Conservation (phyloP, 2,113 vertebrate genomes). For the Aramus guarauna region DNA sequence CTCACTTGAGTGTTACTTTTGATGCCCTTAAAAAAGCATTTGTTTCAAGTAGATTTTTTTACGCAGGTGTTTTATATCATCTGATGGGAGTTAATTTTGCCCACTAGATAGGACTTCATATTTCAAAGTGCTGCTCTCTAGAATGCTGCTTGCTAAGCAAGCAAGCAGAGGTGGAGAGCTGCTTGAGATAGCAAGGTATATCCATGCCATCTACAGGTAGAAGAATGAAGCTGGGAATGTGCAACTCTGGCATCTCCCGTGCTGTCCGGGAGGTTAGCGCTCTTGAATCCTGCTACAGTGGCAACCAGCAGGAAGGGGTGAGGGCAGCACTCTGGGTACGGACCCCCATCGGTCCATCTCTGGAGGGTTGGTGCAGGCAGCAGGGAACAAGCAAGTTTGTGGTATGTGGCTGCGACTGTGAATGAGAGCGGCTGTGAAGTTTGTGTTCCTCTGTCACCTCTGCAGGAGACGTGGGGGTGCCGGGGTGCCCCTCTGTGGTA, state of each 20-base stretch:
- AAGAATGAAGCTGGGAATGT: neutral
- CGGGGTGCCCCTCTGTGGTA: fast-evolving
- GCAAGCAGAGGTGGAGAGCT: neutral
- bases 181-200: conserved; percentile 1
- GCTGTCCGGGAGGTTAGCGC: neutral
- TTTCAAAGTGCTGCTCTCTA: neutral
- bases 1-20: neutral
- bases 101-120: neutral
- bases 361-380: neutral
- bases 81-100: neutral
- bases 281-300: fast-evolving
- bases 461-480: fast-evolving
- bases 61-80: neutral
- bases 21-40: neutral
- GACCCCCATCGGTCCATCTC: neutral
- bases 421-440: neutral
- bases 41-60: neutral
- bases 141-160: neutral
- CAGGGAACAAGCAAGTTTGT: neutral
- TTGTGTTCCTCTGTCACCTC: neutral
- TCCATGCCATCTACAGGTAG: conserved; percentile 55
- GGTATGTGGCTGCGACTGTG: fast-evolving
- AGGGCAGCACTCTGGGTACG: neutral
- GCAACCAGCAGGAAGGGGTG: neutral
- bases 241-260: neutral